Base-by-base conservation (phyloP, 2,113 vertebrate genomes). In the Oreochromis aureus region DNA sequence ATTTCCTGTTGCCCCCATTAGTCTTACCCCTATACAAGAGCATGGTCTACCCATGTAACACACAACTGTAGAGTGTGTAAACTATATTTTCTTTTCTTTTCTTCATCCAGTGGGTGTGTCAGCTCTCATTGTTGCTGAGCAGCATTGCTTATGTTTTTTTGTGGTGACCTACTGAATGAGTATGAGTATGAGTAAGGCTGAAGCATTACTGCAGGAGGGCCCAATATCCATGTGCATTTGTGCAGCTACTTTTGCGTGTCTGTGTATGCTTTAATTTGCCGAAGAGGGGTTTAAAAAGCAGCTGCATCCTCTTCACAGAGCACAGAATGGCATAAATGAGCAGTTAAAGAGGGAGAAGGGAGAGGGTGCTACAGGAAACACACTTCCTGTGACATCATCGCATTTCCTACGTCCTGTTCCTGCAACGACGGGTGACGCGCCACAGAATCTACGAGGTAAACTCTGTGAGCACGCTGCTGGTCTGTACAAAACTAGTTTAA, bases 381-480 rank as follows among this genome's bases (percentile, higher is more conserved):
- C n/a, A 39, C 83, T 93, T 94, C 93, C 94, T 89, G 24, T 94
- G 89, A 93, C 86, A 86, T 92, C 89, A 90, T 4, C 3, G 3
- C 6, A 24, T 82, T 91, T 91, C 87, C 87, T 85, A 46, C 80
- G 85, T 91, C 82, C 85, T 86, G 39, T 79, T 90, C 86, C 79
- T 90, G 73, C 6, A 1, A 3, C 4, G 19, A 81, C 34, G 59
- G 3, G 66, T 91, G 91, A 91, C 44, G 7, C 71, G 69, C 84
- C 86, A 44, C 18, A 32, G 19, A 83, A 27, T 46, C 27, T 2
- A 44, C 22, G 12, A 30, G 27, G 32, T 30, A n/a, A 86, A 82
- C 36, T 44, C 22, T 51, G n/a, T 2, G 11, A 13, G 27, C 71
- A 48, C 1, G 6, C 71, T 32, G 13, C 71, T 32, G 27, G 44